Base-by-base conservation (phyloP, 2,797 vertebrate genomes). In the Passerculus sandwichensis region DNA sequence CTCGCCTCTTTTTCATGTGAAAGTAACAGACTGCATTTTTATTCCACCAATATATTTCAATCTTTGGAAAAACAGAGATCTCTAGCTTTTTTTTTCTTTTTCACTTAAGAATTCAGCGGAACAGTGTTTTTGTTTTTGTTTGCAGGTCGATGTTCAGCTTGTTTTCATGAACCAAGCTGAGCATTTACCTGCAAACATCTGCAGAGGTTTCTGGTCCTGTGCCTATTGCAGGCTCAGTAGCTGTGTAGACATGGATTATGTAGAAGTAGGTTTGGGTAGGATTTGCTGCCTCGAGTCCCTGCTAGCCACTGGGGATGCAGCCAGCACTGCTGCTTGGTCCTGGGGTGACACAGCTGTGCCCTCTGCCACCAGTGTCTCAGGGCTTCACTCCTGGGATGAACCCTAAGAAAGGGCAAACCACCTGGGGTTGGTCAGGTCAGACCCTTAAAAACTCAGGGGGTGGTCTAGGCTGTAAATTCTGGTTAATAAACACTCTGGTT, bases 401-500 rank as follows among this genome's bases (percentile, higher is more conserved):
- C 88, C 87, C 85, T 96, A 85, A 83, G 59, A 85, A 86, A 94
- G 81, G 78, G 50, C 85, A 92, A 80, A 78, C 60, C 69, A 83
- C 91, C 85, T 71, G 82, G 54, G 86, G 80, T 29, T 56, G 54
- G 72, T 93, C 79, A 89, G 59, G 72, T 75, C 93, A 91, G 29
- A 62, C 40, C 50, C 53, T 90, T 92, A 73, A 85, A 72, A 91
- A 79, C 65, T 38, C 11, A 2, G 32, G 12, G 34, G 66, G 51
- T 3, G 6, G 69, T 61, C 38, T 86, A 62, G 59, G 83, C 85
- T 94, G 47, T 95, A 96, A 95, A 94, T 76, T 77, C 48, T 44
- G 32, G 75, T 95, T 96, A 94, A 91, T 94, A 90, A 95, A 80
- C 57, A 70, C 19, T 18, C 29, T 40, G 45, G 75, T 95, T 96